phyloP scores from a whole-genome alignment of 2,113 vertebrate genomes.

The Pardalotus punctatus region DNA sequence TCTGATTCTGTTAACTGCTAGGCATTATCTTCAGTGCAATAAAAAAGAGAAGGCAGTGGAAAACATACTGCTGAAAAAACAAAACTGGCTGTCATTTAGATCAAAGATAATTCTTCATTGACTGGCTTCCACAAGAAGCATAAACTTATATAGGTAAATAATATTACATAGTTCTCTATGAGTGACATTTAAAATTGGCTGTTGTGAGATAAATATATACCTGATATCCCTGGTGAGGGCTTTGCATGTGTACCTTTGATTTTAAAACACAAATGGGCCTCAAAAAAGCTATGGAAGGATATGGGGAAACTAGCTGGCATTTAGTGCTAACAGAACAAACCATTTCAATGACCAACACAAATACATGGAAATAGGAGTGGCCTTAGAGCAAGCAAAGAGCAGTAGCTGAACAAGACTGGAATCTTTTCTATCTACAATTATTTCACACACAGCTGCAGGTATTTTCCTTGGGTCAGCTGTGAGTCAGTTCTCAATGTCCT shows the following conservation, averaged over 20 bases:
- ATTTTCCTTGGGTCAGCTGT: neutral
- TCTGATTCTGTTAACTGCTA: neutral
- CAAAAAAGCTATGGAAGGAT: neutral
- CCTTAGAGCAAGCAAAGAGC: neutral
- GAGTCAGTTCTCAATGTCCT: neutral
- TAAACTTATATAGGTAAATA: neutral
- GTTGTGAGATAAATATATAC: neutral
- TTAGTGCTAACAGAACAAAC: neutral
- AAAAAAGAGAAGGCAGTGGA: neutral
- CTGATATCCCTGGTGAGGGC: neutral
- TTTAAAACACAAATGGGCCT: neutral
- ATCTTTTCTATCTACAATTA: neutral
- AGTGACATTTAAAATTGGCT: constrained; percentile 57
- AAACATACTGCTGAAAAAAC: neutral
- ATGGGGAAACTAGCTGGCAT: neutral
- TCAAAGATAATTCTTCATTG: neutral
- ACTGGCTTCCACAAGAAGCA: neutral
- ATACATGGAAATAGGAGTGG: neutral
- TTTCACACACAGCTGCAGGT: neutral
- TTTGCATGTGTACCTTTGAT: neutral
- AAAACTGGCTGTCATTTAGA: neutral
- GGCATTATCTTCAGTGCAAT: neutral
- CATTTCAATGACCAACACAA: neutral
- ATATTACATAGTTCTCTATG: constrained; percentile 21
- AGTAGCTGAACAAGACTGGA: neutral